Conservation (phyloP, 1,140 invertebrate species). For the Papilio polyxenes region DNA sequence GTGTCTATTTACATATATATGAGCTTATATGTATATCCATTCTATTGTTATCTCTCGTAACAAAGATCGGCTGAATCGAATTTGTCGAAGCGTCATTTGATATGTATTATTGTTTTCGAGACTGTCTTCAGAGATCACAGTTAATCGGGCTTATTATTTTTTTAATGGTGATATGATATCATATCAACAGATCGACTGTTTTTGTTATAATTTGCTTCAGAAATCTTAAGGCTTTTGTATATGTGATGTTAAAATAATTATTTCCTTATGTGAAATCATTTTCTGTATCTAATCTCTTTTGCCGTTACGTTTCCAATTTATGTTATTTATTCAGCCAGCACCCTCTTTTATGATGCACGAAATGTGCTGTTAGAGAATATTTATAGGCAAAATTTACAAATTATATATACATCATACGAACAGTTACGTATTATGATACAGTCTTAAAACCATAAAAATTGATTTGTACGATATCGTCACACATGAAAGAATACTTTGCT, state of each 20-base stretch:
- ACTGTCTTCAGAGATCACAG: too few relatives aligned
- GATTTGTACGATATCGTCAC: not conserved
- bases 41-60: too few relatives aligned
- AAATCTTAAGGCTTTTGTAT: not conserved
- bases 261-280: not conserved
- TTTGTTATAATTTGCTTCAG: not conserved
- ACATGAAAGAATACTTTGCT: too few relatives aligned
- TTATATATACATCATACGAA: conserved; percentile 4
- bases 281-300: conserved; percentile 5
- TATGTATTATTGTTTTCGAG: too few relatives aligned
- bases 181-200: not conserved
- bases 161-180: not conserved
- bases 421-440: not conserved
- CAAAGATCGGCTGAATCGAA: too few relatives aligned
- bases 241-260: not conserved
- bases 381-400: conserved; percentile 9
- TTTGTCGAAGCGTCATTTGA: too few relatives aligned
- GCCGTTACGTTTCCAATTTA: conserved; percentile 19
- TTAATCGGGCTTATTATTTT: too few relatives aligned
- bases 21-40: too few relatives aligned
- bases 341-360: conserved; percentile 5
- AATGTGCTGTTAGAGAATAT: conserved; percentile 10
- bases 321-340: conserved; percentile 22
- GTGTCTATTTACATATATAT: too few relatives aligned
- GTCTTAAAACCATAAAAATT: not conserved